Percentiles rank a stretch among this genome's conserved stretches.
These are phyloP conservation scores for Pollenia angustigena DNA, from an alignment of 2,888 invertebrate species.

Conservation along the genomic window DNA sequence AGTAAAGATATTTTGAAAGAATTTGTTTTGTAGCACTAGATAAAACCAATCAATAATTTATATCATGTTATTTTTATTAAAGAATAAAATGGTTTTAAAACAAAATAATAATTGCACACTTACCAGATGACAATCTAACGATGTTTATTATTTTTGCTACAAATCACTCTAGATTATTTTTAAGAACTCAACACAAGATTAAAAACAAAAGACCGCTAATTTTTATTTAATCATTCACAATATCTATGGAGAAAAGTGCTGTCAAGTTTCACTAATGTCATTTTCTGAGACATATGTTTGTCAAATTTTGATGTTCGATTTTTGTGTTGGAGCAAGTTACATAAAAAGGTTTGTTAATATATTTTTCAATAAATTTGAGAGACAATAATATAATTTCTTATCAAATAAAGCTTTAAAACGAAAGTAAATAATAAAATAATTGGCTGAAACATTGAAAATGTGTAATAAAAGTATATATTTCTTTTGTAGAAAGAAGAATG, in stretches of 20 bases:
- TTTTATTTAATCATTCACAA: constrained; percentile 12
- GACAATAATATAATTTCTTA: constrained; percentile 16
- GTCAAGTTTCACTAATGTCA: constrained; percentile 26
- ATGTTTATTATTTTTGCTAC: no score
- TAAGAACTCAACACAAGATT: not conserved
- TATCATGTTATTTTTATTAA: no score
- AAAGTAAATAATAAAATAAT: constrained; percentile 5
- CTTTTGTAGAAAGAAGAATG: constrained; percentile 74
- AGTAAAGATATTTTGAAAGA: no score
- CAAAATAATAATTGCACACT: no score
- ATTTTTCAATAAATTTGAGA: constrained; percentile 70
- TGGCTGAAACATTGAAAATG: constrained; percentile 5
- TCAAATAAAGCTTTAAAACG: constrained; percentile 20
- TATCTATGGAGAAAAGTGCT: not conserved
- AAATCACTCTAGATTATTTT: no score
- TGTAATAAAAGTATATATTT: not conserved
- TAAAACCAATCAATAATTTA: no score
- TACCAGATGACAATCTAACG: no score
- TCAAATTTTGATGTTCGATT: constrained; percentile 71
- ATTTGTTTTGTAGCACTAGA: no score
- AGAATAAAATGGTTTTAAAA: no score
- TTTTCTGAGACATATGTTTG: constrained; percentile 50
- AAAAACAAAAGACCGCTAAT: constrained; percentile 21
- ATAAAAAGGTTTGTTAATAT: constrained; percentile 78
- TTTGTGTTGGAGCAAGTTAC: constrained; percentile 76